Conservation (phyloP, 1,140 invertebrate species). For the Drosophila yakuba region DNA sequence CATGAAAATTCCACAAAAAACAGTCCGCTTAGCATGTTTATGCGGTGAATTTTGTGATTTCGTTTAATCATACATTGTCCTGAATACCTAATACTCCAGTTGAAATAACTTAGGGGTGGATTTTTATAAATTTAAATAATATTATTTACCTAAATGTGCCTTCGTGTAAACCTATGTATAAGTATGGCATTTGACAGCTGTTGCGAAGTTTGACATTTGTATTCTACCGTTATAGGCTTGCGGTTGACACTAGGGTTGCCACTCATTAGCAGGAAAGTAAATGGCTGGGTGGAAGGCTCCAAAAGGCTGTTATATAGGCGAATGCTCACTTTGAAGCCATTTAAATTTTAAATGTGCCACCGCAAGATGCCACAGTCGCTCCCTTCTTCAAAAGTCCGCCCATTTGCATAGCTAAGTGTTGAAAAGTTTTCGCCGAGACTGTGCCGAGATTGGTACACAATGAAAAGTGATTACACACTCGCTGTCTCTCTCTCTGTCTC, state of each 20-base stretch:
- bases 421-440: slow-evolving; percentile 60
- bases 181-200: slow-evolving; percentile 22
- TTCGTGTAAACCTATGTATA: not conserved
- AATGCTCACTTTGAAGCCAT: slow-evolving; percentile 49
- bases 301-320: slow-evolving; percentile 27
- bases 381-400: not conserved
- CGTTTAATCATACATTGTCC: not conserved
- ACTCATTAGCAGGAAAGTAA: slow-evolving; percentile 45
- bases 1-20: slow-evolving; percentile 18
- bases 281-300: slow-evolving; percentile 27
- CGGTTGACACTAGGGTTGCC: slow-evolving; percentile 38
- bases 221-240: slow-evolving; percentile 60
- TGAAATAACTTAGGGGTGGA: no score
- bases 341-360: slow-evolving; percentile 69
- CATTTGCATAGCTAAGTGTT: slow-evolving; percentile 19
- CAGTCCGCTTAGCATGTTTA: not conserved
- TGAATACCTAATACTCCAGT: no score
- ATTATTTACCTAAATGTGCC: not conserved
- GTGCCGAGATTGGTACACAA: slow-evolving; percentile 58
- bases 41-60: not conserved
- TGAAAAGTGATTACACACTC: slow-evolving; percentile 68
- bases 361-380: slow-evolving; percentile 27
- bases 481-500: slow-evolving; percentile 2
- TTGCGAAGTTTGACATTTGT: slow-evolving; percentile 63
- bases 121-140: no score